Conservation (phyloP, 2,797 vertebrate genomes). For the Mallotus villosus region DNA sequence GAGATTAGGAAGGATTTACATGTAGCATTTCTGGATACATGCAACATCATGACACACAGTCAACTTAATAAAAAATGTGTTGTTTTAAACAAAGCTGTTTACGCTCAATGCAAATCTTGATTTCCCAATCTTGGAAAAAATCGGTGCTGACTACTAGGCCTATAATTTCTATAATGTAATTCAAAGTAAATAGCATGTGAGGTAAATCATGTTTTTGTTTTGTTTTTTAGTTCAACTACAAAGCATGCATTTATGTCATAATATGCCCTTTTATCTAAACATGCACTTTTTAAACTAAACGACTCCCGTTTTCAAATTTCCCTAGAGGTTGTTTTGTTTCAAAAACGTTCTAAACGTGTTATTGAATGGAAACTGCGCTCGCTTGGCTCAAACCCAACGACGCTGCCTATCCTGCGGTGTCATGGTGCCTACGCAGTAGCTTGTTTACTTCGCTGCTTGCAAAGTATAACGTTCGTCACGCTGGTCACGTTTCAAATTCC, state of each 20-base stretch:
- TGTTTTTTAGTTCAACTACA: not conserved
- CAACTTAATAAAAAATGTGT: too few relatives aligned
- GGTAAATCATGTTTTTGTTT: not conserved
- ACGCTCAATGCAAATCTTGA: too few relatives aligned
- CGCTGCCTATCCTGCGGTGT: slow-evolving; percentile 43
- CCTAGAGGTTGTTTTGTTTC: not conserved
- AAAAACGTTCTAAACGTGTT: not conserved
- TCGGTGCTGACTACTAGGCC: too few relatives aligned
- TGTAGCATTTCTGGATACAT: not conserved
- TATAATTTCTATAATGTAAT: not conserved
- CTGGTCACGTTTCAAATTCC: slow-evolving; percentile 56
- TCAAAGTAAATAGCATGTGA: not conserved
- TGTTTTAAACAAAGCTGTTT: not conserved
- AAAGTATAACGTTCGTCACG: slow-evolving; percentile 28
- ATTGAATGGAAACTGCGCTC: not conserved
- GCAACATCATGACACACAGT: too few relatives aligned
- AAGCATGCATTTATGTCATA: not conserved
- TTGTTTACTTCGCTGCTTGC: slow-evolving; percentile 64
- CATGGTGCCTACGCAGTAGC: slow-evolving; percentile 30
- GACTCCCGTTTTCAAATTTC: not conserved
- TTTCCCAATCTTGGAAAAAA: too few relatives aligned
- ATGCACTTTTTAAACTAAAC: not conserved
- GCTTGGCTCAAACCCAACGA: slow-evolving; percentile 9
- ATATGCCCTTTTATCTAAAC: too few relatives aligned
- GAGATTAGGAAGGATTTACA: not conserved